These are phyloP conservation scores for Champsocephalus gunnari DNA, from an alignment of 2,797 vertebrate species.

Conservation along the genomic window DNA sequence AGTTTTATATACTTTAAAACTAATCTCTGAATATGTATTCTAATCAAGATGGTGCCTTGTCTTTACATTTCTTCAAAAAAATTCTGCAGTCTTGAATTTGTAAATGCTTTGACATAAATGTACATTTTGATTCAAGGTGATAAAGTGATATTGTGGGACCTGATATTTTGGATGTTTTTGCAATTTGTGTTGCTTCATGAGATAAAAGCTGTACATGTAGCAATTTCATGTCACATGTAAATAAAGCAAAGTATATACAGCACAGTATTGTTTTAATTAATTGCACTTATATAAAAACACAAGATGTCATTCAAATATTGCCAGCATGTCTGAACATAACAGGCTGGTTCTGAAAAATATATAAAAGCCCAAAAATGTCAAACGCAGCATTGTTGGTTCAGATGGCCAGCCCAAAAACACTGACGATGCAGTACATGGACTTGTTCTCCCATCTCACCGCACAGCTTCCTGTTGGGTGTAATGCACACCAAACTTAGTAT, in stretches of 20 bases:
- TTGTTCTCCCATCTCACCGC: slow-evolving; percentile 97
- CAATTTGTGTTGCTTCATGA: slow-evolving; percentile 48
- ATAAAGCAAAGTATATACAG: slow-evolving; percentile 63
- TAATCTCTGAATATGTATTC: slow-evolving; percentile 36
- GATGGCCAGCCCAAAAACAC: slow-evolving; percentile 92
- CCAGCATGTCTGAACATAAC: background rate
- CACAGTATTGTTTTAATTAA: slow-evolving; percentile 22
- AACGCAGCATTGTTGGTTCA: slow-evolving; percentile 65
- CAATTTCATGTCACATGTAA: slow-evolving; percentile 62
- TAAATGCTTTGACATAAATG: slow-evolving; percentile 41
- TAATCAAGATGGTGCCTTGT: slow-evolving; percentile 78
- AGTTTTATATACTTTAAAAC: slow-evolving; percentile 36
- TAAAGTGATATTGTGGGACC: slow-evolving; percentile 31
- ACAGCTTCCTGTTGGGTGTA: slow-evolving; percentile 88
- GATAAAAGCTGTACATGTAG: slow-evolving; percentile 56
- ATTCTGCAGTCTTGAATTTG: slow-evolving; percentile 34
- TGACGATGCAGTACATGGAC: slow-evolving; percentile 96
- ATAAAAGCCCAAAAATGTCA: background rate
- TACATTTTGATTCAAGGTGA: slow-evolving; percentile 34
- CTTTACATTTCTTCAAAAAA: slow-evolving; percentile 42
- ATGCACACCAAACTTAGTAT: background rate
- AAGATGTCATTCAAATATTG: slow-evolving; percentile 24
- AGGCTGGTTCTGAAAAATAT: slow-evolving; percentile 10
- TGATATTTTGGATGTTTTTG: slow-evolving; percentile 32
- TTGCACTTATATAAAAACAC: slow-evolving; percentile 12